These are phyloP conservation scores for Isurus oxyrinchus DNA, from an alignment of 2,113 vertebrate species.

Conservation along the genomic window DNA sequence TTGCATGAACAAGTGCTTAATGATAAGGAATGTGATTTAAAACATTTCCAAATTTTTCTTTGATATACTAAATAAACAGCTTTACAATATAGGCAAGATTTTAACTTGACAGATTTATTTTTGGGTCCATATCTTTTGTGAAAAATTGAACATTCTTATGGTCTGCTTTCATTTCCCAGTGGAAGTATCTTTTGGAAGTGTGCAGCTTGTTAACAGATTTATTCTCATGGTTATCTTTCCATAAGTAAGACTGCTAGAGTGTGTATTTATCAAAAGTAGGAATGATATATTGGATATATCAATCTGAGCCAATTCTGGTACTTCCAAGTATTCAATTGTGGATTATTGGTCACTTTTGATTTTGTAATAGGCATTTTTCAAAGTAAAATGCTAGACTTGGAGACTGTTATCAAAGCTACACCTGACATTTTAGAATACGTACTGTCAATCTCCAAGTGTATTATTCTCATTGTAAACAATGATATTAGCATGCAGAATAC, in stretches of 20 bases:
- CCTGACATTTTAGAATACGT: not conserved
- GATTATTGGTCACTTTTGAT: not conserved
- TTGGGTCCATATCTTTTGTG: not conserved
- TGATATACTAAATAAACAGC: not conserved
- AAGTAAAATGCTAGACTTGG: not conserved
- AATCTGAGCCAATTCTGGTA: not conserved
- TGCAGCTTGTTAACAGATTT: not conserved
- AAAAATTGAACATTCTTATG: not conserved
- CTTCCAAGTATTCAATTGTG: not conserved
- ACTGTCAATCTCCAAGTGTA: not conserved
- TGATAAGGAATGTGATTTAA: not conserved
- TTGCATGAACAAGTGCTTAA: not conserved
- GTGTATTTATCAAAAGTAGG: not conserved
- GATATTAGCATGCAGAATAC: not conserved
- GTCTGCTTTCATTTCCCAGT: not conserved
- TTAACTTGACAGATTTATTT: too few relatives aligned
- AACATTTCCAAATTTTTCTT: not conserved
- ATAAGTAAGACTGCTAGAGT: not conserved
- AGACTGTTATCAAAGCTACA: not conserved
- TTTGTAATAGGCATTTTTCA: not conserved
- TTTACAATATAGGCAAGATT: not conserved
- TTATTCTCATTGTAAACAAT: not conserved
- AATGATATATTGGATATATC: not conserved
- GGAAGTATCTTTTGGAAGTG: not conserved
- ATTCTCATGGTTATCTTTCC: not conserved